Percentiles rank a stretch among this genome's conserved stretches.
phyloP scores from a whole-genome alignment of 2,113 vertebrate genomes.

The Macquaria australasica region DNA sequence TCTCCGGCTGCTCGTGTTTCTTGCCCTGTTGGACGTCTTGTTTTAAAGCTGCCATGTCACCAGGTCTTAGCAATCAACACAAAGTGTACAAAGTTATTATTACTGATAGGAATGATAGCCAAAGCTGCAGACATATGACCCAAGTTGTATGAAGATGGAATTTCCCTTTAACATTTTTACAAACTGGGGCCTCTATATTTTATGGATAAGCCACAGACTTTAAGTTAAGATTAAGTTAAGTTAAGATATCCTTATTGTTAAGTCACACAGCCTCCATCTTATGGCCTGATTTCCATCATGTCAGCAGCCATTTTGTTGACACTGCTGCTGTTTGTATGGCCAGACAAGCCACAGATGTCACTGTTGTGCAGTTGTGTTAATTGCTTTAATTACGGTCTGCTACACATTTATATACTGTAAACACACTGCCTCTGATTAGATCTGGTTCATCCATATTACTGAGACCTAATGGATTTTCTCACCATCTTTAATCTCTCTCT shows the following conservation, averaged over 20 bases:
- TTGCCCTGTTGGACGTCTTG: neutral
- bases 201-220: neutral
- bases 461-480: constrained; percentile 54
- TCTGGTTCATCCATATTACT: constrained; percentile 47
- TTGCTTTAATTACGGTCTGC: constrained; percentile 62
- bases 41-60: neutral
- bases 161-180: neutral
- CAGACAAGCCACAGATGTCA: constrained; percentile 62
- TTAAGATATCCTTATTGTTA: neutral
- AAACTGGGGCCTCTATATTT: neutral
- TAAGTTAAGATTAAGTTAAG: too few species aligned
- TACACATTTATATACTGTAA: constrained; percentile 25
- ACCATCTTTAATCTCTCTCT: constrained; percentile 36
- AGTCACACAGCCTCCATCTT: constrained; percentile 51
- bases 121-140: neutral
- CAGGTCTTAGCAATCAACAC: neutral
- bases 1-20: neutral
- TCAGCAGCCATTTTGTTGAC: constrained; percentile 55
- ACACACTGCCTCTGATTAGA: constrained; percentile 43
- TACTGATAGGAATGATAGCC: neutral
- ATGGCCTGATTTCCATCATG: neutral
- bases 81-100: neutral
- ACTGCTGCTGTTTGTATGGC: constrained; percentile 20
- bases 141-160: neutral
- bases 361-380: constrained; percentile 58